Base-by-base conservation (phyloP, 2,888 invertebrate genomes). In the Hyalella azteca region DNA sequence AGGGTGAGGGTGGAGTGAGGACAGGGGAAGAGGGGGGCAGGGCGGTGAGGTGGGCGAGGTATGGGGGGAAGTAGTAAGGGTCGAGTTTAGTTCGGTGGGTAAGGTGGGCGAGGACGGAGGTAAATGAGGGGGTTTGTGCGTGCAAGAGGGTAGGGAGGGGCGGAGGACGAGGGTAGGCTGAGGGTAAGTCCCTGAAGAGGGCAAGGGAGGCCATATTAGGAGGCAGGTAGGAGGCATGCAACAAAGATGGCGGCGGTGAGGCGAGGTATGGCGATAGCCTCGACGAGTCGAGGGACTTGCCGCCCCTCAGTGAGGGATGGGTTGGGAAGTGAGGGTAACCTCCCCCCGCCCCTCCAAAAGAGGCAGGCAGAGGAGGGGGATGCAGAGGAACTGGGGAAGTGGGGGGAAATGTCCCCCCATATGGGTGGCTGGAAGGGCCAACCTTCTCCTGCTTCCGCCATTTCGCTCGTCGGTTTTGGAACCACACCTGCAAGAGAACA, bases 401-500 rank as follows among this genome's bases (percentile, higher is more conserved):
- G 15, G 83, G 79, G 7, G 81, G 73, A 29, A 81, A 81, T 76
- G 79, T 78, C 36, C 78, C 80, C 22, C 82, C 82, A 73, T 83
- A 83, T 9, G 83, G 81, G 59, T 83, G 83, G 13, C 81, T 81
- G 0, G 81, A 81, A 13, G 83, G 83, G 19, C 83, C 83, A 39
- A 83, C 83, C 60, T 83, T 83, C 73, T 83, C 83, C 60, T 83
- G 83, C 48, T 83, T 83, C 36, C 83, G 73, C 83, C 83, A 83
- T 77, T 83, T 83, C 50, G 83, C 83, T 2, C 83, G 75, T 3
- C 83, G 78, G 54, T 83, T 83, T 66, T 83, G 83, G 83, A 83
- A 83, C 83, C 83, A 83, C 29, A 83, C 83, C 83, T 83, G 83
- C 2, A 15, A 29, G 4, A n/a, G n/a, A n/a, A n/a, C n/a, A n/a